Conservation (phyloP, 2,113 vertebrate species). For the Acrocephalus arundinaceus region DNA sequence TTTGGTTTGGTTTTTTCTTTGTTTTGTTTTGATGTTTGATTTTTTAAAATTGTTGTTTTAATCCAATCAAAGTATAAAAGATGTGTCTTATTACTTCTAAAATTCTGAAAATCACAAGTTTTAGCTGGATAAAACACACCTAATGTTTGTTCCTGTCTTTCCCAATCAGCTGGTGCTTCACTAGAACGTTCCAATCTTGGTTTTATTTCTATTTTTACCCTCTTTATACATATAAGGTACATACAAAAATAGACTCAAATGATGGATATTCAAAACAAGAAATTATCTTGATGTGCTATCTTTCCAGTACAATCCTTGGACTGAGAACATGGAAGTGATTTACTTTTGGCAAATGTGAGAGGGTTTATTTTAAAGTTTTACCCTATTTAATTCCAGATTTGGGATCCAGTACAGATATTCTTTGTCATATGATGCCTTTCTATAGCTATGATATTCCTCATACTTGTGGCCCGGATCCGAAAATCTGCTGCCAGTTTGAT, state of each 20-base stretch:
- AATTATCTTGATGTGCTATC: not conserved
- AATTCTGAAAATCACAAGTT: not conserved
- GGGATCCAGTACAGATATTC: conserved; percentile 86
- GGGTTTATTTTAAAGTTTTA: not conserved
- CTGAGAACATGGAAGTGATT: not conserved
- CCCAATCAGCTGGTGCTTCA: not conserved
- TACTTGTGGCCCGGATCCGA: conserved; percentile 92
- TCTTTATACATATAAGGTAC: not conserved
- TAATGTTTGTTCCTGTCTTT: not conserved
- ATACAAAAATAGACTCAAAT: not conserved
- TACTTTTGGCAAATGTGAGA: not conserved
- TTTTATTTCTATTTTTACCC: not conserved
- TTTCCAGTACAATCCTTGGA: not conserved
- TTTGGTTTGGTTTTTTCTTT: not conserved
- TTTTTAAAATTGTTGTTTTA: not conserved
- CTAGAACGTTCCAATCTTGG: not conserved
- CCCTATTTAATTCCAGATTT: conserved; percentile 76
- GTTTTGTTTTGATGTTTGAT: not conserved
- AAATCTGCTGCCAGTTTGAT: conserved; percentile 96
- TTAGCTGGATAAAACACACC: rapidly evolving
- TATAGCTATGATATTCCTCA: conserved; percentile 96
- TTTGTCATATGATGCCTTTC: conserved; percentile 98
- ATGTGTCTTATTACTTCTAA: not conserved
- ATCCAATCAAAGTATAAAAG: not conserved
- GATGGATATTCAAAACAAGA: not conserved